phyloP scores from a whole-genome alignment of 2,797 vertebrate species.

The Peromyscus eremicus region DNA sequence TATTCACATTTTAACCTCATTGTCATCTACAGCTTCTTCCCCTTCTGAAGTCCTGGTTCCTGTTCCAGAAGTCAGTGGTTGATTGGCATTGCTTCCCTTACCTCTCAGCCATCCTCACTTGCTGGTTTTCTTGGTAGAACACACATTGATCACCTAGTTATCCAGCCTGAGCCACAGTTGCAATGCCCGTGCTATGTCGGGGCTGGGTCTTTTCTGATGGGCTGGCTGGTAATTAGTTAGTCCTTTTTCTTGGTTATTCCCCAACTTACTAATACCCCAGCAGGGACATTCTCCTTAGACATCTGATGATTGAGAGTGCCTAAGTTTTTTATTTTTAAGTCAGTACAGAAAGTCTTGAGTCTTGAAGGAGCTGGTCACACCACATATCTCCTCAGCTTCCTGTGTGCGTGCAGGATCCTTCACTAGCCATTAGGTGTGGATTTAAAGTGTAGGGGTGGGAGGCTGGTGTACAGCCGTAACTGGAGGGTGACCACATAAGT shows the following conservation, averaged over 20 bases:
- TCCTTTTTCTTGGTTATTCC: background rate
- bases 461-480: background rate
- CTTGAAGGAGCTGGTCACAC: background rate
- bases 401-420: background rate
- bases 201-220: background rate
- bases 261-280: background rate
- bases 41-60: background rate
- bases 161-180: no score
- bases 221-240: no score
- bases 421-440: no score
- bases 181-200: background rate
- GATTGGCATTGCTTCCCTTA: background rate
- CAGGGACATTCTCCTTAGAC: background rate
- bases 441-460: background rate
- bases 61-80: background rate
- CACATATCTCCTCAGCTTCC: no score
- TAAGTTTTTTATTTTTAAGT: background rate
- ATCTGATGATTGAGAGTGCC: background rate
- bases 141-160: background rate
- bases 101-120: background rate
- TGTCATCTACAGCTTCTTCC: background rate
- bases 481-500: no score
- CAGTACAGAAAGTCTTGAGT: background rate
- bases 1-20: background rate
- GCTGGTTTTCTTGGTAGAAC: background rate